Evolutionary conservation across 2,888 invertebrate species (phyloP).

Genomic region (Cremastinae sp.): DNA sequence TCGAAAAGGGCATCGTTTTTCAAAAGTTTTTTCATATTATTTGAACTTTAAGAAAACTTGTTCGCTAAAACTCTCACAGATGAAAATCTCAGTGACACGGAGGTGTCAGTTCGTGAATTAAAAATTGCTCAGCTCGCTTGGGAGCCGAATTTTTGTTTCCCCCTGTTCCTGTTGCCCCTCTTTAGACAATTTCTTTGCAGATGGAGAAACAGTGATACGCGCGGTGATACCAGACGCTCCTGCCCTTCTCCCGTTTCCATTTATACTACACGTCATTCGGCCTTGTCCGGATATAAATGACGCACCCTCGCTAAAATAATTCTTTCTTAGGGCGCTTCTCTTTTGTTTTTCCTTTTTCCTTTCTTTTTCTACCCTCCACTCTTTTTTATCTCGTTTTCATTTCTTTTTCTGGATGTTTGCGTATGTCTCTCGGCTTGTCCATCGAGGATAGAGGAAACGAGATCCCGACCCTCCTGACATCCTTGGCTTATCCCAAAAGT

Average conservation of each 20-base stretch:
- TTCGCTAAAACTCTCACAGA: neutral
- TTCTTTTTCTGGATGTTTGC: constrained; percentile 14
- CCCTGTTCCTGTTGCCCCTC: neutral
- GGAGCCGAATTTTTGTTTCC: constrained; percentile 1
- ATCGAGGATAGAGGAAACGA: constrained; percentile 22
- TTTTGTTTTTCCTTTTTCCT: constrained; percentile 12
- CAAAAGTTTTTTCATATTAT: neutral
- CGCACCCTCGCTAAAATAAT: constrained; percentile 38
- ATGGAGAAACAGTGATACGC: constrained; percentile 16
- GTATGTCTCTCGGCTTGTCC: constrained; percentile 16
- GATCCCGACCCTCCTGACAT: constrained; percentile 19
- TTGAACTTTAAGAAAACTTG: too few relatives aligned
- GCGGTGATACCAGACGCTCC: constrained; percentile 4
- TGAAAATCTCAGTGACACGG: neutral
- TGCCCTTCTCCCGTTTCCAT: constrained; percentile 25
- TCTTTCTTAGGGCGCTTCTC: constrained; percentile 21
- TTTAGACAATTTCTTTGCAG: neutral
- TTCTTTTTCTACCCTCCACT: constrained; percentile 5
- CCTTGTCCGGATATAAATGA: constrained; percentile 42
- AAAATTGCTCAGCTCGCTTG: constrained; percentile 6
- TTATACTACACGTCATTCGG: constrained; percentile 19
- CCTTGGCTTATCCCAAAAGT: constrained; percentile 30
- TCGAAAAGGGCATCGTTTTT: neutral
- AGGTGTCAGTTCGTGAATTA: constrained; percentile 18
- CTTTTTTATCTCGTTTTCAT: constrained; percentile 14